Conservation (phyloP, 64 coral and sea anemone species). For the Anthopleura sola region DNA sequence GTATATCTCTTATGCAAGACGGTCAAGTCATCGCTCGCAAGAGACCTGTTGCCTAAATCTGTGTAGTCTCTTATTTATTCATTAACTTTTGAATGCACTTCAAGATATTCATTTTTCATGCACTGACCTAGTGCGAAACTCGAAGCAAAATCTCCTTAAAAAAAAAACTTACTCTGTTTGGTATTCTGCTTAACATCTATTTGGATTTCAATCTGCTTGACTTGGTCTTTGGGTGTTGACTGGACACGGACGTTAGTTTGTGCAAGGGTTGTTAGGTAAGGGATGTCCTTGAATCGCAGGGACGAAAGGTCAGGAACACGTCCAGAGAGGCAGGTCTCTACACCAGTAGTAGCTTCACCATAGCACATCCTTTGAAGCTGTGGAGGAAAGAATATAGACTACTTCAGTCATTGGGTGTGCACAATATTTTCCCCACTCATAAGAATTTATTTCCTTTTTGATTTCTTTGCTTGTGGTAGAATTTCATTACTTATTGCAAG, state of each 20-base stretch:
- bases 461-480: no score
- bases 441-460: no score
- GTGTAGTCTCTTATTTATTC: no score
- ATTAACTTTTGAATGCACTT: no score
- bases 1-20: no score
- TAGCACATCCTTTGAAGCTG: constrained; percentile 18
- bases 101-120: no score
- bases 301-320: neutral
- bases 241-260: neutral
- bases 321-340: constrained; percentile 22
- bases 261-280: neutral
- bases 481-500: no score
- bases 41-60: no score
- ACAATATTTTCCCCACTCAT: no score
- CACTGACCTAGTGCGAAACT: no score
- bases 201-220: neutral
- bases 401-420: neutral
- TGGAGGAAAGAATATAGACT: neutral
- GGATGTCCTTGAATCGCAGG: constrained; percentile 21
- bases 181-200: neutral
- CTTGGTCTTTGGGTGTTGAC: constrained; percentile 10
- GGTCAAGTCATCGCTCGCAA: no score
- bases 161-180: neutral
- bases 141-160: neutral
- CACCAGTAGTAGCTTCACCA: constrained; percentile 27